These are phyloP conservation scores for Mixornis gularis DNA, from an alignment of 2,113 vertebrate species.

Conservation along the genomic window DNA sequence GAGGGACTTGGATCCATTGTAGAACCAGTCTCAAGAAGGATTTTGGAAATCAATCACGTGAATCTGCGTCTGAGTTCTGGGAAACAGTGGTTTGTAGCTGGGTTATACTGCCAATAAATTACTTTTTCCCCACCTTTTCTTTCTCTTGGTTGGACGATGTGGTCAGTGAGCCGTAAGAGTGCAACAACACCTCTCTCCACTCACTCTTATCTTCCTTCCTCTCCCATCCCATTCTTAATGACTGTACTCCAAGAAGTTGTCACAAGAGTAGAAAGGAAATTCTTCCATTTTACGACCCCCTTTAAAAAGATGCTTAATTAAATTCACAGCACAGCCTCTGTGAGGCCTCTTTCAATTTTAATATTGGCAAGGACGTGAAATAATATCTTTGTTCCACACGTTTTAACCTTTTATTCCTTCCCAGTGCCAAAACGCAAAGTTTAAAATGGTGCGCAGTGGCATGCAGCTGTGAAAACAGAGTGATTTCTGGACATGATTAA, in stretches of 20 bases:
- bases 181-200: background rate
- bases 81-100: background rate
- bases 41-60: background rate
- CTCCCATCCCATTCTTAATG: background rate
- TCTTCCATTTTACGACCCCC: background rate
- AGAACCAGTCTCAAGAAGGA: background rate
- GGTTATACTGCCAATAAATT: background rate
- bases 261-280: background rate
- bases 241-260: background rate
- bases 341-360: constrained; percentile 4
- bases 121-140: background rate
- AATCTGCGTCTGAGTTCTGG: background rate
- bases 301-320: constrained; percentile 26
- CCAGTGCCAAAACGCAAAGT: constrained; percentile 17
- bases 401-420: constrained; percentile 35
- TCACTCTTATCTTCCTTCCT: background rate
- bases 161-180: background rate
- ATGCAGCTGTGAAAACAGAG: constrained; percentile 60
- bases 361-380: background rate
- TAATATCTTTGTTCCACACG: background rate
- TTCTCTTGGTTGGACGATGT: background rate
- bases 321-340: background rate
- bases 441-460: constrained; percentile 21
- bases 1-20: too few species aligned
- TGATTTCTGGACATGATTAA: constrained; percentile 22